Evolutionary conservation across 2,113 vertebrate species (phyloP).

Genomic region (Gymnocephalus cernua): DNA sequence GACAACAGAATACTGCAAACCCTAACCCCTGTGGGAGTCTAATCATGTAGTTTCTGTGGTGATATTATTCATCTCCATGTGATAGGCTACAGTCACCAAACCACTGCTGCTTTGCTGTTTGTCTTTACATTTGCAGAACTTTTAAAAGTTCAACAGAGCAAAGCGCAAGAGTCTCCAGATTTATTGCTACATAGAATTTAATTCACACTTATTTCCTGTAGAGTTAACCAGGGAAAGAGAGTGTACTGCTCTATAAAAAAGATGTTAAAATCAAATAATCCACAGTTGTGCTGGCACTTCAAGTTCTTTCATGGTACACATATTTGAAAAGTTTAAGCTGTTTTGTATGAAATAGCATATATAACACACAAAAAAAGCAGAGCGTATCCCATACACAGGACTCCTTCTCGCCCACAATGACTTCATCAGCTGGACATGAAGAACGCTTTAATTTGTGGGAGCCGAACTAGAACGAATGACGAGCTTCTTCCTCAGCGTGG

Average conservation of each 20-base stretch:
- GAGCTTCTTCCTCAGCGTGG: conserved; percentile 52
- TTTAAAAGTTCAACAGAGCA: neutral
- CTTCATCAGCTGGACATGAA: conserved; percentile 49
- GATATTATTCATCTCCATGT: neutral
- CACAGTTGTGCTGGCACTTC: conserved; percentile 51
- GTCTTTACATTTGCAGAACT: neutral
- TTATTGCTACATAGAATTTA: neutral
- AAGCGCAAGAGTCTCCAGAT: neutral
- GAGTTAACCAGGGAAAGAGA: neutral
- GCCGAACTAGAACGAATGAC: conserved; percentile 44
- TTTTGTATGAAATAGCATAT: conserved; percentile 16
- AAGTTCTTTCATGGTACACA: neutral
- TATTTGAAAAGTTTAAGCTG: conserved; percentile 14
- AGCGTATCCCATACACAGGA: neutral
- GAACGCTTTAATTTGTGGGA: conserved; percentile 57
- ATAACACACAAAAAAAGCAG: neutral
- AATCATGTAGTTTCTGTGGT: neutral
- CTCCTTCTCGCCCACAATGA: conserved; percentile 32
- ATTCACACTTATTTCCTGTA: neutral
- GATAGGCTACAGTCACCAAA: neutral
- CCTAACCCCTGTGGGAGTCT: neutral
- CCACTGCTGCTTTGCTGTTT: neutral
- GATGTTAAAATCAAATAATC: conserved; percentile 1
- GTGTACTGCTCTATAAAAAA: neutral
- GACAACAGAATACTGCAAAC: neutral